Evolutionary conservation across 1,140 invertebrate species (phyloP), one percentile per base, ranked within the genome.

Genomic region (Homalodisca vitripennis): DNA sequence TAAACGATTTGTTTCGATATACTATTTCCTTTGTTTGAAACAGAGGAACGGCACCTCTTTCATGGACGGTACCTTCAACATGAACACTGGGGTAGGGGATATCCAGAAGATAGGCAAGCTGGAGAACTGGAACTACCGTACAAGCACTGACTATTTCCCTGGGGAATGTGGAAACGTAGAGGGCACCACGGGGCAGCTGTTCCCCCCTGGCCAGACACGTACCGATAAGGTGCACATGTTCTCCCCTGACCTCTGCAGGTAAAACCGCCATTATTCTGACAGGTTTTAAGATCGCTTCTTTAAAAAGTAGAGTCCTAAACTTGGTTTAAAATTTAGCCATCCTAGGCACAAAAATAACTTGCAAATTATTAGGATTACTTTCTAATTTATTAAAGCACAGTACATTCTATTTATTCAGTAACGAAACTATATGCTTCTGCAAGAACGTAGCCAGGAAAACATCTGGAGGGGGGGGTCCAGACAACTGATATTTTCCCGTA

Each of bases 101-200:
- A 83, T 90, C 0, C 72, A 74, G 0, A 79, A 87, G 13, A 81
- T 92, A 60, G 91, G 91, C 0, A 80, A 86, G 14, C 79, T 92
- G 34, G 80, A 84, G 46, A 78, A 81, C 1, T 93, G 91, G 90
- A 90, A 93, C 74, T 83, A 89, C 69, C 78, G 81, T 26, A 84
- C 85, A n/a, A 79, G 82, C 0, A 85, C 87, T 0, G 80, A 80
- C 0, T 88, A 79, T 76, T 91, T 85, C 73, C 80, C 81, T 0
- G 86, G 83, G 10, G 80, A 83, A 29, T 86, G 85, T 73, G 83
- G 84, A 72, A 57, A 80, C 71, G 79, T 89, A 24, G 80, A 85
- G 66, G 91, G 91, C 6, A 91, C 89, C 34, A 88, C 87, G 0
- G 92, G 92, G 0, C 91, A 93, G 80, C 90, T 92, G 75, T 90